phyloP scores from a whole-genome alignment of 2,113 vertebrate genomes.

The Xiphophorus maculatus region DNA sequence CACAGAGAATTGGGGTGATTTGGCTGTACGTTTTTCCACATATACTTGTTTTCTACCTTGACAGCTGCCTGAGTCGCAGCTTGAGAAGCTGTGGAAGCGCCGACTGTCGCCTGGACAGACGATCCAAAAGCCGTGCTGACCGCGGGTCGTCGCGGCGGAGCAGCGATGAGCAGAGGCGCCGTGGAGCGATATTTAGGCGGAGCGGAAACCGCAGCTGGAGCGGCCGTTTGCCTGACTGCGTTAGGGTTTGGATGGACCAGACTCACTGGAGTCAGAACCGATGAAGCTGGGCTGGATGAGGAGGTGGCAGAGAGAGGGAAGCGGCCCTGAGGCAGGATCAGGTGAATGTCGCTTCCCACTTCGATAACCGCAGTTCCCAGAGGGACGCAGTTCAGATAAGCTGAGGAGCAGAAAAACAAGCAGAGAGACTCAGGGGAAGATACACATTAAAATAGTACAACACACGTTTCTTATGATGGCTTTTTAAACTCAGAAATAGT shows the following conservation, averaged over 20 bases:
- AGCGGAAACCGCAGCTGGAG: not conserved
- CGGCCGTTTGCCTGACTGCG: not conserved
- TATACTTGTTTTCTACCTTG: conserved; percentile 54
- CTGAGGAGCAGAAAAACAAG: conserved; percentile 37
- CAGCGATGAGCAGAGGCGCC: conserved; percentile 52
- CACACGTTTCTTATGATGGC: no score
- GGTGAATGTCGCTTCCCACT: conserved; percentile 73
- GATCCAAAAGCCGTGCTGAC: not conserved
- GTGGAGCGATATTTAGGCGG: conserved; percentile 34
- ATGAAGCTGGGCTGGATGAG: conserved; percentile 27
- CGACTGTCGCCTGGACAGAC: conserved; percentile 2
- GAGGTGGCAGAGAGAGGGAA: conserved; percentile 62
- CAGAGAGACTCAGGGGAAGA: not conserved
- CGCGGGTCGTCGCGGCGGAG: conserved; percentile 29
- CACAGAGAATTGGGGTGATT: no score
- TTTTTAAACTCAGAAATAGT: no score
- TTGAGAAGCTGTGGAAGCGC: conserved; percentile 12
- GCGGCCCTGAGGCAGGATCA: conserved; percentile 75
- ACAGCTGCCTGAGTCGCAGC: conserved; percentile 16
- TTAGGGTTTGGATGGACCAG: not conserved
- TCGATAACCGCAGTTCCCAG: conserved; percentile 67
- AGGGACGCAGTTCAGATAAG: conserved; percentile 67
- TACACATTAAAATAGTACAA: not conserved
- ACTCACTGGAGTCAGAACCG: conserved; percentile 57
- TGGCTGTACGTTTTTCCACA: no score